phyloP scores from a whole-genome alignment of 2,797 vertebrate genomes.

The Hafferia zeledoni region DNA sequence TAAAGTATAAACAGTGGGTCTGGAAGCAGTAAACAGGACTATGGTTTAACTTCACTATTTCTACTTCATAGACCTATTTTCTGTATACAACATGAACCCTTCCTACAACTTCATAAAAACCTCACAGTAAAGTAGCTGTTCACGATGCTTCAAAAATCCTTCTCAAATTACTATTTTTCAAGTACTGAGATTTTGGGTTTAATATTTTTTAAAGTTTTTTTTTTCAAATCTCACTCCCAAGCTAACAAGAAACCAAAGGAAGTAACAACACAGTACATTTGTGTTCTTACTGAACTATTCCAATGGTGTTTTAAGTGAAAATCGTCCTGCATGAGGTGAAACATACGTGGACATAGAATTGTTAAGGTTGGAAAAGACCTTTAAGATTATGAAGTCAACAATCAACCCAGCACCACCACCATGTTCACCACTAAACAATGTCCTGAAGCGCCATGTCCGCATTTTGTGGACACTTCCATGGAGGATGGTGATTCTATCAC shows the following conservation, averaged over 20 bases:
- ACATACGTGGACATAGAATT: neutral
- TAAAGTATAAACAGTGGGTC: neutral
- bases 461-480: neutral
- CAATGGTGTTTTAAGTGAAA: neutral
- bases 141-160: neutral
- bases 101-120: neutral
- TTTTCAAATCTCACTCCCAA: neutral
- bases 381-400: neutral
- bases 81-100: neutral
- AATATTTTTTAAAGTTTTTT: neutral
- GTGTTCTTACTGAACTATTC: neutral
- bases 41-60: neutral
- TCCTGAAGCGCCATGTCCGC: neutral
- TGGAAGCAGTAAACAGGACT: neutral
- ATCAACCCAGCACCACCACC: neutral
- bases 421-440: neutral
- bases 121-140: neutral
- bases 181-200: neutral
- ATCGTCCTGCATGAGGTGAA: neutral
- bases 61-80: neutral
- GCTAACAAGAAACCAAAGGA: neutral
- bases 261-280: neutral
- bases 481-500: no score
- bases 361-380: no score
- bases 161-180: neutral